Conservation (phyloP, 2,797 vertebrate genomes). For the Ctenopoma multispine region DNA sequence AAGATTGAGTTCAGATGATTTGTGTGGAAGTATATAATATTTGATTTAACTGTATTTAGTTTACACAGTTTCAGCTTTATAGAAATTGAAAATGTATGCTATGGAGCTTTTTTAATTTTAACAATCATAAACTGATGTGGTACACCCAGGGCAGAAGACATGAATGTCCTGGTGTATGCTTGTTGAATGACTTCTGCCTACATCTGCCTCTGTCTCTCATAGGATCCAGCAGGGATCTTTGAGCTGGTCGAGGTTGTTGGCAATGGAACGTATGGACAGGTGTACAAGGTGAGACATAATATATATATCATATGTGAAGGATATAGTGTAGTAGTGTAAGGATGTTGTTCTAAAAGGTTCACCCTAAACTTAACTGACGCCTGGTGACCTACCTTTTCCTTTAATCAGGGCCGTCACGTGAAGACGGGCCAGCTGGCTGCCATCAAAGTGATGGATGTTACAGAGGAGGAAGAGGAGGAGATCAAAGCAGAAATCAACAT, state of each 20-base stretch:
- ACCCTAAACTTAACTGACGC: slow-evolving; percentile 9
- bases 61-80: slow-evolving; percentile 5
- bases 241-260: slow-evolving; percentile 95
- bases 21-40: slow-evolving; percentile 34
- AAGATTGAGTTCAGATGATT: slow-evolving; percentile 46
- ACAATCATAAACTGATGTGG: neutral
- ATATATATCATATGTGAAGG: too few species aligned
- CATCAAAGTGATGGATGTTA: slow-evolving; percentile 98
- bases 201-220: slow-evolving; percentile 27
- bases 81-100: neutral
- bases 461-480: slow-evolving; percentile 95
- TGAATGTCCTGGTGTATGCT: neutral
- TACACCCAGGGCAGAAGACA: neutral
- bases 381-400: slow-evolving; percentile 23
- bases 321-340: too few species aligned
- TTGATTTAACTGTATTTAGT: slow-evolving; percentile 28
- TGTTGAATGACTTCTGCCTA: slow-evolving; percentile 20
- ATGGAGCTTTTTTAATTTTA: neutral
- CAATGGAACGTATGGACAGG: slow-evolving; percentile 95
- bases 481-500: slow-evolving; percentile 98
- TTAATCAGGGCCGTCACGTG: slow-evolving; percentile 85
- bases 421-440: slow-evolving; percentile 93
- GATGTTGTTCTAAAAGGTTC: slow-evolving; percentile 6
- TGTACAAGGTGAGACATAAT: slow-evolving; percentile 90
- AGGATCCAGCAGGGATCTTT: slow-evolving; percentile 96